Base-by-base conservation (phyloP, 2,888 invertebrate genomes). In the Dynastes hyllus region DNA sequence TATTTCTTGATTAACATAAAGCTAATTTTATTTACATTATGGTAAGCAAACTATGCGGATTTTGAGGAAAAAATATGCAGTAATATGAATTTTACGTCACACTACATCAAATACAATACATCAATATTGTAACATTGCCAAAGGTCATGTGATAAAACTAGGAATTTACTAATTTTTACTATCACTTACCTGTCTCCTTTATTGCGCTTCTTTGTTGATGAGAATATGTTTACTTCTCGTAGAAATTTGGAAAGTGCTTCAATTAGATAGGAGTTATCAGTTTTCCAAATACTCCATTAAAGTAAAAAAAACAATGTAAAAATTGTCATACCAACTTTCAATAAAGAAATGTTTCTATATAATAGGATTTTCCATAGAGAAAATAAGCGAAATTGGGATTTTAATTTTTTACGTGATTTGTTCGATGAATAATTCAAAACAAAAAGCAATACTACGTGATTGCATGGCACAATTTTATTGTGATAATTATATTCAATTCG, bases 101-200 rank as follows among this genome's bases (percentile, higher is more conserved):
- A 3, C 16, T 6, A 22, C n/a, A 55, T 55, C 16, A 4, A n/a
- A 66, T 66, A 78, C 75, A n/a, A 58, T 66, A 78, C 75, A 73
- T 78, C 78, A 78, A 78, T 78, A 78, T 78, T 78, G 53, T 73
- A 71, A 51, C 73, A 53, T 73, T 77, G 67, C 45, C 22, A 78
- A 78, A 78, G 78, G 78, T 78, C 78, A 78, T 69, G 69, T 77
- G 69, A 77, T 37, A 75, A 61, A 75, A 61, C 27, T 61, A 75
- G 11, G n/a, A 61, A 45, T 27, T 27, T 45, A 61, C 4, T 4
- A 29, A 22, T 16, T 45, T 50, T 22, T 29, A 29, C 8, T 3
- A 16, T 55, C 22, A 11, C 69, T 69, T 69, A 69, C 69, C 51
- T 51, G 16, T 9, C 40, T 45, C 40, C 22, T 53, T 53, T 29